These are phyloP conservation scores for Melanargia galathea DNA, from an alignment of 2,888 invertebrate genomes.

Conservation along the genomic window DNA sequence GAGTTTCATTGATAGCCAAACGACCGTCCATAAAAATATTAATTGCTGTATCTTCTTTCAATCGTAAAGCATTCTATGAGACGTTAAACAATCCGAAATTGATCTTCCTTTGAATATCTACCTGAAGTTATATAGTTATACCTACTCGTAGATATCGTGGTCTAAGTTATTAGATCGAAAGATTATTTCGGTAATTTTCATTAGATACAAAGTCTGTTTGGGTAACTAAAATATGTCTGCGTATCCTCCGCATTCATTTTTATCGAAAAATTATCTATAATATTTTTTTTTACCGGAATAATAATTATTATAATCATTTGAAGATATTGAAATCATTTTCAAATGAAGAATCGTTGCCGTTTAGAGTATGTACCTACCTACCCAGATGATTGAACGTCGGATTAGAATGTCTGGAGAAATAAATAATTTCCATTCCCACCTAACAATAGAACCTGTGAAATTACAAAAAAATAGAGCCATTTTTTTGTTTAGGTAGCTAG, in stretches of 20 bases:
- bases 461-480: too few relatives aligned
- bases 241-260: not conserved
- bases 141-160: too few relatives aligned
- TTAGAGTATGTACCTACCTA: not conserved
- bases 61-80: conserved; percentile 65
- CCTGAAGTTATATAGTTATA: too few relatives aligned
- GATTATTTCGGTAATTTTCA: not conserved
- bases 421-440: not conserved
- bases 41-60: conserved; percentile 66
- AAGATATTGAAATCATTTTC: not conserved
- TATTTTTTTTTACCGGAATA: not conserved
- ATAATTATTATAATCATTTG: not conserved
- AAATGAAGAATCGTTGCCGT: not conserved
- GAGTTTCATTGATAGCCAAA: conserved; percentile 69
- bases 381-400: not conserved
- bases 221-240: not conserved
- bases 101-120: not conserved
- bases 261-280: not conserved
- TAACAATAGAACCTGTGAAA: not conserved
- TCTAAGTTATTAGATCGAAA: not conserved
- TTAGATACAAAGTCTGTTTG: not conserved
- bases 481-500: too few relatives aligned
- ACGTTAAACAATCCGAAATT: conserved; percentile 52
- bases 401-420: not conserved
- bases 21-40: conserved; percentile 73